A percentile compares a stretch with the other conserved stretches of the same genome.
Evolutionary conservation across 2,888 invertebrate species (phyloP).

Genomic region (Pediacus dermestoides): DNA sequence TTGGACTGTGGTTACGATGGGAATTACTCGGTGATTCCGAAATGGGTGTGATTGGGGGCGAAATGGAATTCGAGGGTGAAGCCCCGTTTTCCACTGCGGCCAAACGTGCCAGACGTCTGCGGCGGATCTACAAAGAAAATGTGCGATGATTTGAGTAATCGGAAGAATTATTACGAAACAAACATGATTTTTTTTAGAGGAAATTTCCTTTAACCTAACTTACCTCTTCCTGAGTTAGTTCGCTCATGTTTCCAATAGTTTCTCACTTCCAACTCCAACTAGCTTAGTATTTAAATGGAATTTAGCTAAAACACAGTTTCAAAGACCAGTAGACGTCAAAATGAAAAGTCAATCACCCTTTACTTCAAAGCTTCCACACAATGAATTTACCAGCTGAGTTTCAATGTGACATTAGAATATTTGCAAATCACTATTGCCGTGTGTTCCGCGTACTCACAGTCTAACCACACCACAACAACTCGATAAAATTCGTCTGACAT

Average conservation of each 20-base stretch:
- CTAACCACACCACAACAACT: conserved; percentile 27
- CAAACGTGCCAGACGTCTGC: conserved; percentile 70
- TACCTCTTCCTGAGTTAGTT: conserved; percentile 87
- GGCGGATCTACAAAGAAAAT: conserved; percentile 61
- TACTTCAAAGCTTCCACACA: not conserved
- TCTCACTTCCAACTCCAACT: not conserved
- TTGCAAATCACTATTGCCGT: conserved; percentile 22
- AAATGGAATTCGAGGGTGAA: conserved; percentile 48
- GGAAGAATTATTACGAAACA: no score
- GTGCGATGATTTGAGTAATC: not conserved
- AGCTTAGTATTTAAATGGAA: not conserved
- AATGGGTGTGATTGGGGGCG: conserved; percentile 54
- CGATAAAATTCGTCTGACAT: conserved; percentile 24
- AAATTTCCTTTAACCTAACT: conserved; percentile 50
- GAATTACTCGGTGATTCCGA: conserved; percentile 43
- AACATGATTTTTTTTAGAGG: not conserved
- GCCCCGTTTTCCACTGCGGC: conserved; percentile 59
- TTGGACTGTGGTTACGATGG: conserved; percentile 34
- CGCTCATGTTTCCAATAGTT: conserved; percentile 61
- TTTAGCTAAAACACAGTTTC: conserved; percentile 1
- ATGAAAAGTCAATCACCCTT: conserved; percentile 46
- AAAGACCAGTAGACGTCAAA: conserved; percentile 39
- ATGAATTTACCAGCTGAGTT: conserved; percentile 46
- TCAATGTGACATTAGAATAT: conserved; percentile 39
- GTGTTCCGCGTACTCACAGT: conserved; percentile 31